Conservation (phyloP, 2,888 invertebrate genomes). For the Thumatha senex region DNA sequence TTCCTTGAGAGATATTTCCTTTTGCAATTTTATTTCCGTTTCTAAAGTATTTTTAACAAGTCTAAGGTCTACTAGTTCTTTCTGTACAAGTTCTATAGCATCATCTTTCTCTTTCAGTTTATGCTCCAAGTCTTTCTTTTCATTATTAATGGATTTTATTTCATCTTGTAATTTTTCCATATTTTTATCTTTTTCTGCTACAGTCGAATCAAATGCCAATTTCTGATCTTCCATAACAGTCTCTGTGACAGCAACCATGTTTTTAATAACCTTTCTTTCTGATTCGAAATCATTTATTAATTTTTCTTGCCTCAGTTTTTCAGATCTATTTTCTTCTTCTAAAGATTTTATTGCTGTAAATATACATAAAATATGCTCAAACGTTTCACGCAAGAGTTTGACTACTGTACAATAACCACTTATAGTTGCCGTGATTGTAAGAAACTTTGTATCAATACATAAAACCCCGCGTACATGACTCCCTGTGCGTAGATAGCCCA, state of each 20-base stretch:
- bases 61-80: slow-evolving; percentile 33
- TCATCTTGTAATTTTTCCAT: slow-evolving; percentile 46
- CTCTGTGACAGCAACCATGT: slow-evolving; percentile 65
- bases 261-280: slow-evolving; percentile 57
- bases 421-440: neutral
- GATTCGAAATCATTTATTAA: slow-evolving; percentile 60
- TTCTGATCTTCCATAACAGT: slow-evolving; percentile 67
- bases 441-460: neutral
- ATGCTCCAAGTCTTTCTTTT: slow-evolving; percentile 30
- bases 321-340: slow-evolving; percentile 51
- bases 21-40: slow-evolving; percentile 27
- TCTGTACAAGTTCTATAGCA: slow-evolving; percentile 35
- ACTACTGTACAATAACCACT: neutral
- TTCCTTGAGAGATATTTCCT: slow-evolving; percentile 24
- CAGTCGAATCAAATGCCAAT: slow-evolving; percentile 43
- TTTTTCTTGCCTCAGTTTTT: slow-evolving; percentile 55
- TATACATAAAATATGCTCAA: slow-evolving; percentile 4
- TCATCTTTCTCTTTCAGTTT: slow-evolving; percentile 42
- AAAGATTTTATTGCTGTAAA: slow-evolving; percentile 51
- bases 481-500: neutral
- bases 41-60: slow-evolving; percentile 30
- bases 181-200: slow-evolving; percentile 45
- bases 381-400: neutral
- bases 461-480: neutral
- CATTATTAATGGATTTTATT: slow-evolving; percentile 31